Conservation (phyloP, 92 coral and sea anemone species). For the Ricordea florida region DNA sequence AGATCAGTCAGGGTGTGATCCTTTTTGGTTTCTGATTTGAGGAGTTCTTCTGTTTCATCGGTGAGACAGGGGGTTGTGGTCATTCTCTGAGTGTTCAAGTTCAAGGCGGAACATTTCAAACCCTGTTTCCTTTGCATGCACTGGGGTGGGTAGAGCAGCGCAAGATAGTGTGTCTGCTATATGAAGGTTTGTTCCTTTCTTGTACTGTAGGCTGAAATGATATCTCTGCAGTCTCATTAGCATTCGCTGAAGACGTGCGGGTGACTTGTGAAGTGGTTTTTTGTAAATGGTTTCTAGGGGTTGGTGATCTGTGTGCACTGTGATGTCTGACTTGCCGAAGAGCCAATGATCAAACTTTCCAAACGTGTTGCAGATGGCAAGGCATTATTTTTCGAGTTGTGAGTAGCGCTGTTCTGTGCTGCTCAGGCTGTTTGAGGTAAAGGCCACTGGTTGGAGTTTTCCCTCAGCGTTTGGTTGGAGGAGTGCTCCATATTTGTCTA, state of each 20-base stretch:
- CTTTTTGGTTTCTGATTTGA: slow-evolving; percentile 13
- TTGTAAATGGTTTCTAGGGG: slow-evolving; percentile 44
- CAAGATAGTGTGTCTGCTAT: slow-evolving; percentile 54
- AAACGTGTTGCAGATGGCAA: slow-evolving; percentile 60
- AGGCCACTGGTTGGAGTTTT: slow-evolving; percentile 44
- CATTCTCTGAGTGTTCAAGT: background rate
- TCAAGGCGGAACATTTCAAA: slow-evolving; percentile 49
- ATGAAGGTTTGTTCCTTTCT: slow-evolving; percentile 43
- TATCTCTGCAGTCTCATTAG: slow-evolving; percentile 60
- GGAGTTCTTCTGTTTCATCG: slow-evolving; percentile 8
- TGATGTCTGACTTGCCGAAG: slow-evolving; percentile 43
- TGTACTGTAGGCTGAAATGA: slow-evolving; percentile 21
- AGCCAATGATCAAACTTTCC: slow-evolving; percentile 60
- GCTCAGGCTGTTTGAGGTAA: slow-evolving; percentile 48
- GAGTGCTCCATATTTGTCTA: slow-evolving; percentile 46
- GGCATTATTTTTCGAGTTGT: slow-evolving; percentile 50
- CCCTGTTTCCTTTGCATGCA: slow-evolving; percentile 34
- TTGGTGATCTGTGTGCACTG: slow-evolving; percentile 52
- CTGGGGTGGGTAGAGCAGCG: slow-evolving; percentile 56
- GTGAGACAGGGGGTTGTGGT: slow-evolving; percentile 30
- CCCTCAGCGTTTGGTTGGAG: slow-evolving; percentile 44
- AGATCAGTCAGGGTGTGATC: background rate
- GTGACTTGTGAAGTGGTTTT: slow-evolving; percentile 57
- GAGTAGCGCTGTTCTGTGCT: slow-evolving; percentile 51
- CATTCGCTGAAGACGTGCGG: slow-evolving; percentile 49